Evolutionary conservation across 2,113 vertebrate species (phyloP), one percentile per base, ranked within the genome.

Genomic region (Galbula dea): DNA sequence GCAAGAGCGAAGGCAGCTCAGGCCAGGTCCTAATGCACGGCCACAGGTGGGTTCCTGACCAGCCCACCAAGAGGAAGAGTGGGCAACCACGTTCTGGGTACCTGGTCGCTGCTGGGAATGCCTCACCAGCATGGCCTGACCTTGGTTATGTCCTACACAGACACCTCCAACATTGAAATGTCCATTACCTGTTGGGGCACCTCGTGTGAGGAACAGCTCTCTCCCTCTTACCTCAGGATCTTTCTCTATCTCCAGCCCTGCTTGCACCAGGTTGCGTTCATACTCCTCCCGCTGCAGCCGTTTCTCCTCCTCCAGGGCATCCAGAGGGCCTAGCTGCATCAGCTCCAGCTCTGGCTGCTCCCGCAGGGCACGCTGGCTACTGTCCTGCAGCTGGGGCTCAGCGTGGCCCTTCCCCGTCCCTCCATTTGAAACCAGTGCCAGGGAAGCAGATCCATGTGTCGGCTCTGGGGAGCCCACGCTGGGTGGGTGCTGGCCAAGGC

Each of bases 221-320:
- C n/a, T 15, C 8, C 10, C 11, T 85, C 97, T 97, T 95, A 98
- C 98, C 97, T 98, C 98, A 7, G 93, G 39, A 39, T 99, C 99
- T 59, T 98, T 98, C 97, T 99, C 99, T 9, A 99, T 97, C 93
- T 99, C 98, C 59, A 99, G 97, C 22, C 99, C 99, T 0, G 98
- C 98, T 72, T 99, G 98, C 92, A 98, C 71, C 41, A 99, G 96
- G 61, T 98, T 98, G 8, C 10, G 93, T 71, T 99, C 99, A 11
- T 99, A 99, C 87, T 99, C 99, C 51, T 99, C 98, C 73, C 99
- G 97, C 90, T 99, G 99, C 68, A 98, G 80, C 69, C 82, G 97
- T 94, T 97, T 98, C 90, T 98, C 98, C 91, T 98, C 98, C 65
- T 99, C 98, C 86, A 98, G 96, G 29, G 94, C 71, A 1, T 98